Evolutionary conservation across 1,140 invertebrate species (phyloP).

Genomic region (Lepidostoma basale): DNA sequence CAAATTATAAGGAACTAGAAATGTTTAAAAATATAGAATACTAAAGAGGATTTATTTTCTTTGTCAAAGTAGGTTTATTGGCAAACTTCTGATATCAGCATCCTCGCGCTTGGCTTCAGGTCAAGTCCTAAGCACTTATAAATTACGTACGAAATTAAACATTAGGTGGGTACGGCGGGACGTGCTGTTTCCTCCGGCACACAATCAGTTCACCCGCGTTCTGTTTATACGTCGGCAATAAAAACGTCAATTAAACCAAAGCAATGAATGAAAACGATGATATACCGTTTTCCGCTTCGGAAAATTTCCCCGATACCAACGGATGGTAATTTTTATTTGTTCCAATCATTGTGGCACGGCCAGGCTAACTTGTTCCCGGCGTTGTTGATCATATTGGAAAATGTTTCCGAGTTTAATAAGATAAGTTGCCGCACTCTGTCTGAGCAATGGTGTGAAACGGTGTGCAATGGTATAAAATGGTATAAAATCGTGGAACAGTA

Average conservation of each 20-base stretch:
- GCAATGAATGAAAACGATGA: constrained; percentile 33
- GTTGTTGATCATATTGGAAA: too few species aligned
- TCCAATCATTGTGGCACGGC: background rate
- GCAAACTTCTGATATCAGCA: constrained; percentile 14
- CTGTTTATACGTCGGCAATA: constrained; percentile 30
- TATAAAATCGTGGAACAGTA: too few species aligned
- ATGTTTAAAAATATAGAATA: too few species aligned
- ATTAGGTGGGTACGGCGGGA: constrained; percentile 10
- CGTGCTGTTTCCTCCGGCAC: background rate
- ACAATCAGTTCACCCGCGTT: background rate
- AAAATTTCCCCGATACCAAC: constrained; percentile 24
- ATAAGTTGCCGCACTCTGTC: too few species aligned
- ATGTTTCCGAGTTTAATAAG: too few species aligned
- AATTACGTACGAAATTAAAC: constrained; percentile 21
- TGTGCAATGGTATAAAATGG: too few species aligned
- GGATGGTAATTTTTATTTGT: constrained; percentile 31
- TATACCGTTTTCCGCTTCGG: constrained; percentile 30
- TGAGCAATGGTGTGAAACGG: too few species aligned
- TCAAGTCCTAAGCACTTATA: constrained; percentile 22
- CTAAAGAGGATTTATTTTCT: too few species aligned
- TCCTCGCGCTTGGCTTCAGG: constrained; percentile 22
- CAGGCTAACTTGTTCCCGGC: too few species aligned
- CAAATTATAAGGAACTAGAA: too few species aligned
- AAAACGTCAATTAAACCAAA: constrained; percentile 35
- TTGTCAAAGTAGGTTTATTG: constrained; percentile 4